Base-by-base conservation (phyloP, 2,888 invertebrate species). In the Thumatha senex region DNA sequence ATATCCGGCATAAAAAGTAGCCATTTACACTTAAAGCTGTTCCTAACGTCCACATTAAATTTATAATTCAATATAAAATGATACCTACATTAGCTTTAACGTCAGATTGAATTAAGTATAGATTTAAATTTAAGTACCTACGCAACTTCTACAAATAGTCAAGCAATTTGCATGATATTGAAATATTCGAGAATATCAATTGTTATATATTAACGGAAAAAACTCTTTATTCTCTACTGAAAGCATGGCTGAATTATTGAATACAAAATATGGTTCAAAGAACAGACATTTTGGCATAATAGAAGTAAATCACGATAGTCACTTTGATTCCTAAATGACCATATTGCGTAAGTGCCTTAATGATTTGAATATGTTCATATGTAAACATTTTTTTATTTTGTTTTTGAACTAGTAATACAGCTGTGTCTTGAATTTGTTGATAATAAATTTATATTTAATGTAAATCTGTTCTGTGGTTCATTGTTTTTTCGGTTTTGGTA, bases 221-320 rank as follows among this genome's bases (percentile, higher is more conserved):
- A 24, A 24, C 5, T 24, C 2, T 24, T 5, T 24, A 4, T 24
- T 24, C 18, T 5, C 5, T 4, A 4, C 18, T 24, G 5, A 24
- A 5, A 24, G 18, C 18, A 24, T 24, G 18, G 18, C 5, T 24
- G 18, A 24, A 24, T n/a, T 24, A 24, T 24, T 24, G 18, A 24
- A 24, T 24, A 24, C 18, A 4, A 54, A 74, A 72, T 49, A 48
- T 48, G 70, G 83, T 80, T 82, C 80, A 79, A 77, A 62, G 72
- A 81, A 80, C 80, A 78, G 78, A 68, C 77, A 79, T 58, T 67
- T 74, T 63, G 58, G 76, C 73, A 76, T 78, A 72, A 76, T 72
- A 72, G 66, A 72, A 65, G 67, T 63, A 69, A 76, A 78, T 72
- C 61, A 60, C 63, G 63, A 63, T 67, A 69, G 18, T 5, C 18